These are phyloP conservation scores for Ispidina lecontei DNA, from an alignment of 2,797 vertebrate species.

Conservation along the genomic window DNA sequence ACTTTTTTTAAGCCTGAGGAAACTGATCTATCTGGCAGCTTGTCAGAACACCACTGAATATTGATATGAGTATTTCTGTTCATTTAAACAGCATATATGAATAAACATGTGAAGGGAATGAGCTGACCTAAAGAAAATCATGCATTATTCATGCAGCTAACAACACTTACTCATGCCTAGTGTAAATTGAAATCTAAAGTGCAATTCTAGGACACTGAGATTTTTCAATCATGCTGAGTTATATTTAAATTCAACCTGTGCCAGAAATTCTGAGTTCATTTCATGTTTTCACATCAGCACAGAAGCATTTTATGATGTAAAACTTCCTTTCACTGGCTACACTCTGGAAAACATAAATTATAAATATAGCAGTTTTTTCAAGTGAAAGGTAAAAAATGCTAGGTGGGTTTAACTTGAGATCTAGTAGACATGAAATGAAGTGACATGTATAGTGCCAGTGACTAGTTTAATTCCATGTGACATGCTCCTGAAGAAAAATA, in stretches of 20 bases:
- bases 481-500: background rate
- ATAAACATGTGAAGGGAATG: constrained; percentile 29
- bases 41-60: background rate
- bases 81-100: constrained; percentile 39
- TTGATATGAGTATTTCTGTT: background rate
- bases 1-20: background rate
- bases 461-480: background rate
- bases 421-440: background rate
- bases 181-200: constrained; percentile 43
- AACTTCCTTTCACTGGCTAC: background rate
- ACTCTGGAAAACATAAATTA: background rate
- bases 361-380: background rate
- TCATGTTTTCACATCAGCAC: constrained; percentile 25
- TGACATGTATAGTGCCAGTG: background rate
- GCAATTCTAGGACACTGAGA: constrained; percentile 45
- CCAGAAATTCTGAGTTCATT: constrained; percentile 17
- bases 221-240: constrained; percentile 37
- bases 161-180: constrained; percentile 26
- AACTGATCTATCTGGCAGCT: background rate
- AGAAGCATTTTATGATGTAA: background rate
- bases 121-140: constrained; percentile 12
- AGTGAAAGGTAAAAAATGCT: background rate
- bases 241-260: constrained; percentile 42
- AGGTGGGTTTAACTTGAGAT: background rate
- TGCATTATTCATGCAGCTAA: constrained; percentile 56